phyloP scores from a whole-genome alignment of 2,113 vertebrate genomes.

The Etheostoma cragini region DNA sequence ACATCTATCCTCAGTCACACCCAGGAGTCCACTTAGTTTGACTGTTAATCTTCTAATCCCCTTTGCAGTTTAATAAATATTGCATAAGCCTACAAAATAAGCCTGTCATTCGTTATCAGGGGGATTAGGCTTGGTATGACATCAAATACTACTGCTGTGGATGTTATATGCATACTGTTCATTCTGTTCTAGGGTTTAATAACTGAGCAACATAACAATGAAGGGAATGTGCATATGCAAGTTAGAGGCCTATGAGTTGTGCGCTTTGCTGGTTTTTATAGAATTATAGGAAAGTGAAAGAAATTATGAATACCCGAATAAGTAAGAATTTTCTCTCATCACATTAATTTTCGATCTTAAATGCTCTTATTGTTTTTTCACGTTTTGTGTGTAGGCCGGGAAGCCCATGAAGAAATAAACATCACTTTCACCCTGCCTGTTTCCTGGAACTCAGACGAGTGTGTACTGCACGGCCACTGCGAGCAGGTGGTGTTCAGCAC shows the following conservation, averaged over 20 bases:
- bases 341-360: background rate
- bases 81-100: constrained; percentile 19
- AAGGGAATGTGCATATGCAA: background rate
- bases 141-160: background rate
- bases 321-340: background rate
- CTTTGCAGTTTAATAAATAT: constrained; percentile 31
- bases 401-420: constrained; percentile 96
- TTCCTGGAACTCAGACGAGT: constrained; percentile 96
- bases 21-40: constrained; percentile 13
- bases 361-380: background rate
- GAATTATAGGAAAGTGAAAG: background rate
- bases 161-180: constrained; percentile 1
- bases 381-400: constrained; percentile 85
- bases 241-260: background rate
- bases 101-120: constrained; percentile 18
- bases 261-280: background rate
- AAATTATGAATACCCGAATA: background rate
- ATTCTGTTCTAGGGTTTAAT: background rate
- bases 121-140: background rate
- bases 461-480: constrained; percentile 93
- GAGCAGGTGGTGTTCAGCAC: constrained; percentile 96
- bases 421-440: constrained; percentile 95
- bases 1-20: background rate
- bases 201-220: background rate
- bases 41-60: constrained; percentile 43